Conservation (phyloP, 2,888 invertebrate genomes). For the Brassicogethes aeneus region DNA sequence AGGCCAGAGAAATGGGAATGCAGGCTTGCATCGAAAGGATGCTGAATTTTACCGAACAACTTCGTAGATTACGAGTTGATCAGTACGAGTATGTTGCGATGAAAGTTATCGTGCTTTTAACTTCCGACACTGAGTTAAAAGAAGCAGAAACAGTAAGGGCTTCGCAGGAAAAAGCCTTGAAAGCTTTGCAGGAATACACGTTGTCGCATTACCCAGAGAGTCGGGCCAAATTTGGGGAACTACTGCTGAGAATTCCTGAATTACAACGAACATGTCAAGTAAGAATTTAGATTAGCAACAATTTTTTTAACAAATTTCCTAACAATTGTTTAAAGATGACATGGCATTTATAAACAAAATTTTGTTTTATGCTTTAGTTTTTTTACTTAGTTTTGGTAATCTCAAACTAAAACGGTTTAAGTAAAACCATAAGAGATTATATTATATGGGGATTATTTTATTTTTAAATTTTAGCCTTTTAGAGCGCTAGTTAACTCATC, state of each 20-base stretch:
- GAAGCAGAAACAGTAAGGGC: slow-evolving; percentile 91
- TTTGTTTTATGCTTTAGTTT: not conserved
- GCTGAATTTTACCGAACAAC: slow-evolving; percentile 89
- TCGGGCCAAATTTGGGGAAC: slow-evolving; percentile 91
- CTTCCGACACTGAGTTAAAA: slow-evolving; percentile 85
- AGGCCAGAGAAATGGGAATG: slow-evolving; percentile 65
- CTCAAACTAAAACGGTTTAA: no score
- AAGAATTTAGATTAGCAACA: slow-evolving; percentile 18
- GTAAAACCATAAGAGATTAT: no score
- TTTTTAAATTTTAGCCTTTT: no score
- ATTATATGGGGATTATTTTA: no score
- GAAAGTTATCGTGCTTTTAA: slow-evolving; percentile 87
- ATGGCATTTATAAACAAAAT: no score
- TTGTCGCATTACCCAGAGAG: slow-evolving; percentile 83
- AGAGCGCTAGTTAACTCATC: no score
- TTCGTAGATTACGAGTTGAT: slow-evolving; percentile 82
- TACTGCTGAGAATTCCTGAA: slow-evolving; percentile 87
- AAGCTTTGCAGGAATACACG: slow-evolving; percentile 88
- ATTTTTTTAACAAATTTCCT: no score
- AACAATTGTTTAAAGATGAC: no score
- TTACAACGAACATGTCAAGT: slow-evolving; percentile 91
- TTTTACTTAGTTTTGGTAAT: not conserved
- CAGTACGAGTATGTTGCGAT: slow-evolving; percentile 94
- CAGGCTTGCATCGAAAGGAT: slow-evolving; percentile 88
- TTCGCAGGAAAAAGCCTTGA: slow-evolving; percentile 88